Conservation (phyloP, 2,113 vertebrate species). For the Triplophysa tibetana region DNA sequence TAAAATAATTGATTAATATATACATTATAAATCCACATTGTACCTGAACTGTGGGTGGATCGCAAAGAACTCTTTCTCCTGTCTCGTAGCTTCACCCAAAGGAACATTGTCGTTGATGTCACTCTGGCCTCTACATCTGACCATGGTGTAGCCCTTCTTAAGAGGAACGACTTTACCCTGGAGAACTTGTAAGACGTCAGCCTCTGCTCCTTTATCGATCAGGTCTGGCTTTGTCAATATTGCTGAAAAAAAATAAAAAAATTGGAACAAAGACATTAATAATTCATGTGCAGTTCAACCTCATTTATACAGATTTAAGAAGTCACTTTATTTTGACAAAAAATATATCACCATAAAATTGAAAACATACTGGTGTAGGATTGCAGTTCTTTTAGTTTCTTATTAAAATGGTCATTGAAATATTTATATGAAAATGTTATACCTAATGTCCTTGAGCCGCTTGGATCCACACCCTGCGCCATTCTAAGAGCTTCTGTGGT, state of each 20-base stretch:
- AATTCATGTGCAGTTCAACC: not conserved
- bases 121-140: constrained; percentile 79
- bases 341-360: too few species aligned
- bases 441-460: constrained; percentile 81
- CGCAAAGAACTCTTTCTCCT: constrained; percentile 75
- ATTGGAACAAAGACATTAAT: not conserved
- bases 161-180: constrained; percentile 71
- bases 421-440: constrained; percentile 16
- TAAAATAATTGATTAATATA: not conserved
- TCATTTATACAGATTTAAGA: too few species aligned
- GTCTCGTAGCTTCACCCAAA: constrained; percentile 66
- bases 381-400: too few species aligned
- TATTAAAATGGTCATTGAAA: too few species aligned
- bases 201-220: constrained; percentile 76
- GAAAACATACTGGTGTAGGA: too few species aligned
- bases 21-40: not conserved
- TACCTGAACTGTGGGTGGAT: constrained; percentile 73
- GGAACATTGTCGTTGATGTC: constrained; percentile 62
- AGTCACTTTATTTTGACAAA: too few species aligned
- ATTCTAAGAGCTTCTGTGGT: constrained; percentile 83
- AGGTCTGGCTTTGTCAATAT: constrained; percentile 83
- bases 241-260: constrained; percentile 63
- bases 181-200: constrained; percentile 64
- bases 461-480: constrained; percentile 81
- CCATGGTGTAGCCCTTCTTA: constrained; percentile 81